Base-by-base conservation (phyloP, 2,797 vertebrate genomes). In the Anguilla pacifica region DNA sequence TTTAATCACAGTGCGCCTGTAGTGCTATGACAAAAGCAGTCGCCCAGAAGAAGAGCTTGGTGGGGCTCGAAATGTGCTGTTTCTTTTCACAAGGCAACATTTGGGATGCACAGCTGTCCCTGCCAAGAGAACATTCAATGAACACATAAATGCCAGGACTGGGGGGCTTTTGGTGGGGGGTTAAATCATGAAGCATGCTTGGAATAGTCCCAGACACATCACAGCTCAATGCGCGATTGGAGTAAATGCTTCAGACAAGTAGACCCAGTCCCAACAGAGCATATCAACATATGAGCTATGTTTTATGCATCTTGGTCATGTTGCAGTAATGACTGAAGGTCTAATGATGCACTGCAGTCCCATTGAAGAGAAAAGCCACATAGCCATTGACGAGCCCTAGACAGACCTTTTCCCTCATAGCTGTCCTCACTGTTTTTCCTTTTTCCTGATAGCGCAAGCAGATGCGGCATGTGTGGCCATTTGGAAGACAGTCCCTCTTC, bases 101-200 rank as follows among this genome's bases (percentile, higher is more conserved):
- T 88, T 87, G 64, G 87, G 88, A 88, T 79, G 39, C 86, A 79
- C 90, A 91, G 90, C 89, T 90, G 91, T 53, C 90, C 70, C 74
- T 67, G 85, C 77, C 17, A 55, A 84, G 5, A 61, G 55, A 39
- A 84, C 55, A 28, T 39, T 85, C 28, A 35, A 22, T 13, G 17
- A 22, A 67, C 53, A 59, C 61, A 84, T 35, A 43, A 43, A 77
- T 22, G 17, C 35, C 35, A 77, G 11, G 28, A 31, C 13, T n/a
- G 28, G 28, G 70, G 70, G 70, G 9, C 3, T 31, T 11, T n/a
- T 11, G 6, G 11, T 77, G 19, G 39, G 35, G 74, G 31, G 35
- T 43, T 77, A 7, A 35, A 43, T 35, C 17, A 6, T 77, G 35
- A 13, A 59, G 57, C 57, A 59, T 59, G 57, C 57, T 17, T 59